Conservation (phyloP, 1,140 invertebrate species). For the Pseudomyrmex cubaensis region DNA sequence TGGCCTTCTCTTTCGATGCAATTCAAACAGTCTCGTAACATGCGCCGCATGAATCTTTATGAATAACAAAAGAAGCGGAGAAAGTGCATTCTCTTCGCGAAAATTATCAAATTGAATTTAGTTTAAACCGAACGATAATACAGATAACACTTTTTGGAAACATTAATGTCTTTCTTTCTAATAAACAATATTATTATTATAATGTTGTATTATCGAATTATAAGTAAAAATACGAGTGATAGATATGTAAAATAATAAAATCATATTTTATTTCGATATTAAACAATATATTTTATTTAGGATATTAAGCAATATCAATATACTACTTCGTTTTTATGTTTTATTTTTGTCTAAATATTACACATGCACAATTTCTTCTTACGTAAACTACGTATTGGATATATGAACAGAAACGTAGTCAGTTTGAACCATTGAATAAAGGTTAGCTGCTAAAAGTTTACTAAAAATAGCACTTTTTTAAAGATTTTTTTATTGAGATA, state of each 20-base stretch:
- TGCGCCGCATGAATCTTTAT: slow-evolving; percentile 18
- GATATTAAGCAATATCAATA: not conserved
- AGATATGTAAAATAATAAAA: not conserved
- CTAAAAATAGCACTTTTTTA: not conserved
- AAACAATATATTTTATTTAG: not conserved
- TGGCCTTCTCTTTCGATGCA: slow-evolving; percentile 40
- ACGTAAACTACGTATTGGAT: too few species aligned
- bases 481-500: not conserved
- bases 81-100: not conserved
- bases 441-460: not conserved
- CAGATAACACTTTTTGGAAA: not conserved
- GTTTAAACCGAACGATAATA: not conserved
- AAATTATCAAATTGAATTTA: not conserved
- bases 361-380: not conserved
- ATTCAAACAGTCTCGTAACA: slow-evolving; percentile 52
- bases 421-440: too few species aligned
- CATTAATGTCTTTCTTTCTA: too few species aligned
- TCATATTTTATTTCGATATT: not conserved
- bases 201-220: too few species aligned
- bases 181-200: too few species aligned
- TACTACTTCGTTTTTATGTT: not conserved
- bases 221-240: too few species aligned
- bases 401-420: too few species aligned
- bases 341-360: not conserved
- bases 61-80: slow-evolving; percentile 30